Evolutionary conservation across 1,140 invertebrate genomes (phyloP).

Genomic region (Leptonema lineaticorne): DNA sequence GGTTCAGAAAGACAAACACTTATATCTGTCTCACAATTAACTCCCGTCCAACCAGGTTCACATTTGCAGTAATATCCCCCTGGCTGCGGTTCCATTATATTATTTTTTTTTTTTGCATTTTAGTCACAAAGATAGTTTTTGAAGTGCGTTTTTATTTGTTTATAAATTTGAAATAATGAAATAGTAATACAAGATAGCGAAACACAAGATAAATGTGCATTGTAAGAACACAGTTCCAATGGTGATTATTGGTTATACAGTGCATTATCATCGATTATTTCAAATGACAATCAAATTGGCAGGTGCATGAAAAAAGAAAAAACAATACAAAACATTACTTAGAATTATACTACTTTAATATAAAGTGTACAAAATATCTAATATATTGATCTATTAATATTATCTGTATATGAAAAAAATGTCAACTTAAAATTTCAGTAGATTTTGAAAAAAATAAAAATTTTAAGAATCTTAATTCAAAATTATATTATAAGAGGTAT

Average conservation of each 20-base stretch:
- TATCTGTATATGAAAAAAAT: too few relatives aligned
- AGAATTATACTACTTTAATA: too few relatives aligned
- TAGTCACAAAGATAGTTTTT: too few relatives aligned
- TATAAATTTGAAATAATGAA: too few relatives aligned
- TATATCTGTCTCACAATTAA: conserved; percentile 61
- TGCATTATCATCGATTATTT: conserved; percentile 25
- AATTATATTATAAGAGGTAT: too few relatives aligned
- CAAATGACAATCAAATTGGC: conserved; percentile 1
- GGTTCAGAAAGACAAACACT: conserved; percentile 59
- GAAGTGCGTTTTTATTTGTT: too few relatives aligned
- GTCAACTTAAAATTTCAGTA: too few relatives aligned
- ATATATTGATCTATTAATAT: too few relatives aligned
- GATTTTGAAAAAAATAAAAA: too few relatives aligned
- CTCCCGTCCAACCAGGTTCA: conserved; percentile 67
- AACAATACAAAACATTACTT: conserved; percentile 23
- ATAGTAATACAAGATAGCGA: neutral
- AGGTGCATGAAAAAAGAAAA: conserved; percentile 41
- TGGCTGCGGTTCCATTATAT: conserved; percentile 46
- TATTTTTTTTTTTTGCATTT: neutral
- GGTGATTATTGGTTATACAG: conserved; percentile 31
- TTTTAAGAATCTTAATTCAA: too few relatives aligned
- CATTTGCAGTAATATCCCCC: conserved; percentile 73
- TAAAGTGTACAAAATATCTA: too few relatives aligned
- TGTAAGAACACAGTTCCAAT: conserved; percentile 34
- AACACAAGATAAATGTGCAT: conserved; percentile 21